Base-by-base conservation (phyloP, 2,888 invertebrate species). In the Cryptophagus acutangulus region DNA sequence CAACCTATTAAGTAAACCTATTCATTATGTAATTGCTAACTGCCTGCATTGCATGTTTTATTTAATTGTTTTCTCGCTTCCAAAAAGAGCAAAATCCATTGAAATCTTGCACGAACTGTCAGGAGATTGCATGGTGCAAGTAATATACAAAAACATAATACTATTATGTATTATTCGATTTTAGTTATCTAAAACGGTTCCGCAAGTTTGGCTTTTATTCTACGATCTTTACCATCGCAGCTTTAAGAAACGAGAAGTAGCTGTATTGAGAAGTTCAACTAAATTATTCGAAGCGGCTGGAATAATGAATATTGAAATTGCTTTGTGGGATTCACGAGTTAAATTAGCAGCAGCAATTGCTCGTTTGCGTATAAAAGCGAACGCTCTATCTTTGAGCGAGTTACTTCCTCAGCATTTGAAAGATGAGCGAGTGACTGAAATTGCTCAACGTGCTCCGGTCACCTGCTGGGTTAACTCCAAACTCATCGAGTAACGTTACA, bases 381-480 rank as follows among this genome's bases (percentile, higher is more conserved):
- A 79, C 33, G 88, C 88, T 0, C 74, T 84, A 17, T 71, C 76
- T 24, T 65, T 82, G 54, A 78, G 80, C 20, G 78, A 86, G 36
- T 70, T 89, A 34, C 68, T 89, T 12, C 88, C 89, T 0, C 58
- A 68, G 0, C 87, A 87, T 65, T 69, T 89, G 46, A 76, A 82
- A 41, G 81, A 85, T 48, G 84, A 84, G 39, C 76, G 79, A 41
- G 74, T 83, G 16, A 76, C 77, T 37, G 77, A 77, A 37, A 69
- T 71, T 1, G 68, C 69, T 0, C 69, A 69, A 55, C 71, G 52
- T 69, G 73, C 49, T 66, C 77, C 17, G 1, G 79, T 86, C 1
- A 83, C 83, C 0, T 87, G 87, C 47, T 89, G 88, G 88, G 79
- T 88, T 8, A 89, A 89, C 69, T 81, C 80, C 1, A 81, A 80